Percentiles rank a stretch among this genome's conserved stretches.
Evolutionary conservation across 2,888 invertebrate genomes (phyloP).

Genomic region (Pyrrhia umbra): DNA sequence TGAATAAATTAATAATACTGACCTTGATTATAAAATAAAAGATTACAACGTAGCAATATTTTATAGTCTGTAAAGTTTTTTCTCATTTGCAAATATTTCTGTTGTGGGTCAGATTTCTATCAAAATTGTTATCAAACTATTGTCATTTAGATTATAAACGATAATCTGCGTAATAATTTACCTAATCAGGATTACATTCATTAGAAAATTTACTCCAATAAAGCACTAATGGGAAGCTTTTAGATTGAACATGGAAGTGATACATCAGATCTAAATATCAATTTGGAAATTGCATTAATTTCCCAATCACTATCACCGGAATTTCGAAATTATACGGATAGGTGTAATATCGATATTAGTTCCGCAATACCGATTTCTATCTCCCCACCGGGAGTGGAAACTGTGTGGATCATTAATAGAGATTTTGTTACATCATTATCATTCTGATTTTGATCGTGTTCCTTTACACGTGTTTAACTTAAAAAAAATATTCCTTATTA

Average conservation of each 20-base stretch:
- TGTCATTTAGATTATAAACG: neutral
- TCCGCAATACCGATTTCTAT: constrained; percentile 22
- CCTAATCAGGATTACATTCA: neutral
- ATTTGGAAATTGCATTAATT: constrained; percentile 37
- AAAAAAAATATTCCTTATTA: no score
- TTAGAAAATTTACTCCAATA: neutral
- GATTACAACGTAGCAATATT: neutral
- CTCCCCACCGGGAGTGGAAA: no score
- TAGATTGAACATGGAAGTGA: constrained; percentile 16
- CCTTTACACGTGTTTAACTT: no score
- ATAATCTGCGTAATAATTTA: neutral
- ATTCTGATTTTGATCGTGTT: no score
- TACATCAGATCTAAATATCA: constrained; percentile 23
- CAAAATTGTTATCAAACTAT: neutral
- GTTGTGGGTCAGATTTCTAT: neutral
- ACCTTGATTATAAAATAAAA: constrained; percentile 12
- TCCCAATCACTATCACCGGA: constrained; percentile 10
- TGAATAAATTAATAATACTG: constrained; percentile 26
- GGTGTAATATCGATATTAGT: constrained; percentile 32
- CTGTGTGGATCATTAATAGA: neutral
- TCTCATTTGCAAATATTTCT: neutral
- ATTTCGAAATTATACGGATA: constrained; percentile 10
- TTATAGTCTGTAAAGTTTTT: neutral
- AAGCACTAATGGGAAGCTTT: neutral
- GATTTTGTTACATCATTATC: no score